Evolutionary conservation across 2,113 vertebrate species (phyloP).

Genomic region (Psittacula cyanocephala): DNA sequence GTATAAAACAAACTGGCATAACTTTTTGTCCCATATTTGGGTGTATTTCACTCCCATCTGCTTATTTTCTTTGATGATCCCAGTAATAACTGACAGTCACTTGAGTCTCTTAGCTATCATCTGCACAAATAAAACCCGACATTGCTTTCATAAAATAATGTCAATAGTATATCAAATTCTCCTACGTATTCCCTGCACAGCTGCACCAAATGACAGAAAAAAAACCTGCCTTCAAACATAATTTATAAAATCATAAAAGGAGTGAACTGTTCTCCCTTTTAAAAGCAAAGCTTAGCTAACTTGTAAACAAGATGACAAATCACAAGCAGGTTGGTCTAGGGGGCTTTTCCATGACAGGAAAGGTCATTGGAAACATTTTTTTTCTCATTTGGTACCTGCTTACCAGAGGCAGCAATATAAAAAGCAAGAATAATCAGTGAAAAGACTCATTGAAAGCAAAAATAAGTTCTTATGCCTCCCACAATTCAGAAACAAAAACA

Average conservation of each 20-base stretch:
- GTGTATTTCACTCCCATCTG: conserved; percentile 32
- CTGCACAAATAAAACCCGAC: conserved; percentile 67
- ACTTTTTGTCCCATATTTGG: background rate
- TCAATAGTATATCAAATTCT: conserved; percentile 64
- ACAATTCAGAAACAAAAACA: background rate
- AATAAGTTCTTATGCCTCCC: background rate
- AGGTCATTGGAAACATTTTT: background rate
- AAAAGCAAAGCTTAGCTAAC: conserved; percentile 31
- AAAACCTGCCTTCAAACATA: conserved; percentile 46
- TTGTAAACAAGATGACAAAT: conserved; percentile 46
- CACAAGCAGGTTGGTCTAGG: background rate
- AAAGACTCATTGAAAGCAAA: background rate
- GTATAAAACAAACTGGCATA: background rate
- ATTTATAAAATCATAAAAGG: conserved; percentile 45
- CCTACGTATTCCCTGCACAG: conserved; percentile 23
- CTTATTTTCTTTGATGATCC: conserved; percentile 51
- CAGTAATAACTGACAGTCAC: conserved; percentile 53
- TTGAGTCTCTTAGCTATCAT: conserved; percentile 51
- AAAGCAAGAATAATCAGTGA: background rate
- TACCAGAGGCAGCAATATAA: background rate
- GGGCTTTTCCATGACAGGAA: background rate
- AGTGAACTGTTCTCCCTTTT: background rate
- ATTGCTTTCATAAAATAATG: conserved; percentile 63
- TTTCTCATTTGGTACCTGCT: background rate
- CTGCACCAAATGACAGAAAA: conserved; percentile 48